phyloP scores from a whole-genome alignment of 2,113 vertebrate species.

The Notothenia coriiceps region DNA sequence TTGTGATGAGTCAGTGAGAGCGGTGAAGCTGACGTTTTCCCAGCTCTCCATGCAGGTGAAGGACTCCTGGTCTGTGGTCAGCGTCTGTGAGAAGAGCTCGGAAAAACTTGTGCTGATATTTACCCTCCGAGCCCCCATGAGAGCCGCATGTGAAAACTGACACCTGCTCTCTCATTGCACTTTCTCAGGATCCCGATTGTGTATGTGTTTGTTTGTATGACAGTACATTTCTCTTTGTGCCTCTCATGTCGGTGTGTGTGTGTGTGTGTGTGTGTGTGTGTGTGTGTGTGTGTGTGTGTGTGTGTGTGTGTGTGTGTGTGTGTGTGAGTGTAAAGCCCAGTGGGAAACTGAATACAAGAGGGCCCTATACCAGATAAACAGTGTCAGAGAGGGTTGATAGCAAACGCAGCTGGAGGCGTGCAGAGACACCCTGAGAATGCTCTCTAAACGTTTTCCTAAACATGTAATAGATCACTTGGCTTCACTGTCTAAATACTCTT shows the following conservation, averaged over 20 bases:
- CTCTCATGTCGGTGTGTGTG: slow-evolving; percentile 59
- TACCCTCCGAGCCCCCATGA: slow-evolving; percentile 63
- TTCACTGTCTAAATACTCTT: slow-evolving; percentile 53
- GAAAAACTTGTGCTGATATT: slow-evolving; percentile 54
- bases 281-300: background rate
- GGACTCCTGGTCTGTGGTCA: slow-evolving; percentile 7
- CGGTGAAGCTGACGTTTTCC: slow-evolving; percentile 39
- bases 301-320: slow-evolving; percentile 43
- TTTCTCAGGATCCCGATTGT: slow-evolving; percentile 75
- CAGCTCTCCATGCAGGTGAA: slow-evolving; percentile 64
- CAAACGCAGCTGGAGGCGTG: slow-evolving; percentile 76
- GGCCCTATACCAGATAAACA: slow-evolving; percentile 75
- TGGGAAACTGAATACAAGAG: slow-evolving; percentile 69
- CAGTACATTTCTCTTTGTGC: slow-evolving; percentile 67
- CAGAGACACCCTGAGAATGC: slow-evolving; percentile 72
- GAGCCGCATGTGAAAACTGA: slow-evolving; percentile 77
- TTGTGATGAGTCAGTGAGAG: slow-evolving; percentile 67
- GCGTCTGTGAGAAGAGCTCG: slow-evolving; percentile 55
- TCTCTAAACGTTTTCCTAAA: slow-evolving; percentile 71
- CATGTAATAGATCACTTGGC: slow-evolving; percentile 80
- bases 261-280: slow-evolving; percentile 42
- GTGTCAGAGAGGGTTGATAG: slow-evolving; percentile 59
- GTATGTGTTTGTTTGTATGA: slow-evolving; percentile 75
- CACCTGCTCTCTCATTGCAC: slow-evolving; percentile 77
- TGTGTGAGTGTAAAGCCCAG: slow-evolving; percentile 61